Conservation (phyloP, 2,888 invertebrate genomes). For the Candidula unifasciata region DNA sequence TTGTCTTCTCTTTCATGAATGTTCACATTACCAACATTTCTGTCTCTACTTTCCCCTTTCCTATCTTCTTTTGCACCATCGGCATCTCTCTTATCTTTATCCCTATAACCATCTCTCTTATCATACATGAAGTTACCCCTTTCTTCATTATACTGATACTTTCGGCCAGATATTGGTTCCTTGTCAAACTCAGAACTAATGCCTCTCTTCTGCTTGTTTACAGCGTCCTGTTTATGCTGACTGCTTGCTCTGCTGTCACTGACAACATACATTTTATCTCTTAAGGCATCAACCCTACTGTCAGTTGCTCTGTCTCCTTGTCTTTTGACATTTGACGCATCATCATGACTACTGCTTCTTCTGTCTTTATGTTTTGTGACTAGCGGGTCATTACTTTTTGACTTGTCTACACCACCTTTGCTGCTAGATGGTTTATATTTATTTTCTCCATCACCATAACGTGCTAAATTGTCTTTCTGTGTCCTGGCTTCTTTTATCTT, state of each 20-base stretch:
- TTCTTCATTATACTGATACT: too few relatives aligned
- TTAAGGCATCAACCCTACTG: not conserved
- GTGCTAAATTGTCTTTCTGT: not conserved
- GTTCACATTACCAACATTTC: not conserved
- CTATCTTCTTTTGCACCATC: not conserved
- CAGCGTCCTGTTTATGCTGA: not conserved
- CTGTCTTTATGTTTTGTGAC: not conserved
- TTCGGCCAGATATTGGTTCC: not conserved
- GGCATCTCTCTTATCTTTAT: not conserved
- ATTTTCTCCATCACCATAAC: not conserved
- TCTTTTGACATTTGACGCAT: too few relatives aligned
- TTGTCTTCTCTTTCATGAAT: not conserved
- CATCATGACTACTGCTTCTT: not conserved
- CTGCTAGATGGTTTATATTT: not conserved
- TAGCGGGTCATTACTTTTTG: not conserved
- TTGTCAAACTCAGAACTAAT: not conserved
- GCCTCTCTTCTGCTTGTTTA: not conserved
- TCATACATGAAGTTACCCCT: too few relatives aligned
- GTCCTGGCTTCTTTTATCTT: not conserved
- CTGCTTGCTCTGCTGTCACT: not conserved
- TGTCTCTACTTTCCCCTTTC: not conserved
- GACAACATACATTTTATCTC: not conserved
- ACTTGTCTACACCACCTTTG: not conserved
- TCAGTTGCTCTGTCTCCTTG: not conserved
- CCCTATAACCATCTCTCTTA: too few relatives aligned